Percentiles rank a stretch among this genome's conserved stretches.
These are phyloP conservation scores for Himalopsyche japonica DNA, from an alignment of 2,888 invertebrate genomes.

Conservation along the genomic window DNA sequence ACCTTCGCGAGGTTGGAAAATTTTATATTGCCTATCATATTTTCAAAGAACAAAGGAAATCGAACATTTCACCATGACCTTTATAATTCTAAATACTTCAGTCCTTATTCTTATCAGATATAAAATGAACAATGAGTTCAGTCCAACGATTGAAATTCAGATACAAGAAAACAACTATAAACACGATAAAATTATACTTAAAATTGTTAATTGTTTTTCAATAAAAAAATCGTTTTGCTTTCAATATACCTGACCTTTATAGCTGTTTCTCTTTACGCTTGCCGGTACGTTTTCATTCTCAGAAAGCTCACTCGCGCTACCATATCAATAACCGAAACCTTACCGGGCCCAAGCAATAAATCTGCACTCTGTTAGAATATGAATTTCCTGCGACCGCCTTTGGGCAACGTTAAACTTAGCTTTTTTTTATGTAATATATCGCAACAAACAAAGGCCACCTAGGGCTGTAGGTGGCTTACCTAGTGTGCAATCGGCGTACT, in stretches of 20 bases:
- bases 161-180: background rate
- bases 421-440: background rate
- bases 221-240: background rate
- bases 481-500: background rate
- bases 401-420: background rate
- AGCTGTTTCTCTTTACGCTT: no score
- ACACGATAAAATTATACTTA: background rate
- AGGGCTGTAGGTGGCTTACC: background rate
- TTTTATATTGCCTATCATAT: no score
- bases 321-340: background rate
- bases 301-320: background rate
- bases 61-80: no score
- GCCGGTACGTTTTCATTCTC: background rate
- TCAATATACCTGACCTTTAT: no score
- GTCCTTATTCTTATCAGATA: background rate
- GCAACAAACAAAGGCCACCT: background rate
- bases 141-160: background rate
- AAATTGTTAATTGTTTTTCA: background rate
- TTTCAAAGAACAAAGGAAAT: no score
- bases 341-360: background rate
- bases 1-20: no score
- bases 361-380: background rate
- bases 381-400: background rate
- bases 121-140: background rate
- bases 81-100: background rate